Conservation (phyloP, 2,888 invertebrate genomes). For the Achlya flavicornis region DNA sequence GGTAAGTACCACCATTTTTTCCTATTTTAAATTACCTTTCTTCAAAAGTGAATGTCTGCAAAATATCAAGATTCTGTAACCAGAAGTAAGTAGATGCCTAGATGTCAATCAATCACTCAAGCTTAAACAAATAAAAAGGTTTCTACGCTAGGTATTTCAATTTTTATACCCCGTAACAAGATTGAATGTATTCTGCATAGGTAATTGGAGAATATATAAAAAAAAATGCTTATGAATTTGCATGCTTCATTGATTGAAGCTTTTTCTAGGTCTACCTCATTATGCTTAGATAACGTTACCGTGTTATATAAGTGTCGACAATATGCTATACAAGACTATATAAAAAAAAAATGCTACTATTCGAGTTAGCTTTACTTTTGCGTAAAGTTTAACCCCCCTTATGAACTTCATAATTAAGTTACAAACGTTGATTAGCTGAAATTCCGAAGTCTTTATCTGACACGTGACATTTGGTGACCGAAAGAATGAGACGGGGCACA, state of each 20-base stretch:
- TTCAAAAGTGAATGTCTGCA: not conserved
- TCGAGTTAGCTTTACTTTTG: not conserved
- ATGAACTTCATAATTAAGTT: no score
- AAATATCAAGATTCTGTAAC: conserved; percentile 1
- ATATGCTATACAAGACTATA: not conserved
- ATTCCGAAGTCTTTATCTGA: no score
- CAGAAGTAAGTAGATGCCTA: not conserved
- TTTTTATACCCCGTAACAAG: conserved; percentile 10
- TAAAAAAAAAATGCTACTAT: no score
- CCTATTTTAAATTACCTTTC: not conserved
- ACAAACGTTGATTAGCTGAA: no score
- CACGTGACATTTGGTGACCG: no score
- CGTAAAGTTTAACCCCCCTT: no score
- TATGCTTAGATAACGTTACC: conserved; percentile 44
- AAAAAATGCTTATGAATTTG: conserved; percentile 34
- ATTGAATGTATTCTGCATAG: conserved; percentile 24
- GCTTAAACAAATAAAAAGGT: not conserved
- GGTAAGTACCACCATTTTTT: no score
- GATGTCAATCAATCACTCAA: conserved; percentile 6
- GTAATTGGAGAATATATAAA: conserved; percentile 42
- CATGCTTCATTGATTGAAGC: conserved; percentile 36
- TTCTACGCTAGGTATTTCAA: not conserved
- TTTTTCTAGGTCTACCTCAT: conserved; percentile 40
- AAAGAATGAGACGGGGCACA: no score
- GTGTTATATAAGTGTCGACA: conserved; percentile 33